Conservation (phyloP, 2,888 invertebrate genomes). For the Nephrotoma flavescens region DNA sequence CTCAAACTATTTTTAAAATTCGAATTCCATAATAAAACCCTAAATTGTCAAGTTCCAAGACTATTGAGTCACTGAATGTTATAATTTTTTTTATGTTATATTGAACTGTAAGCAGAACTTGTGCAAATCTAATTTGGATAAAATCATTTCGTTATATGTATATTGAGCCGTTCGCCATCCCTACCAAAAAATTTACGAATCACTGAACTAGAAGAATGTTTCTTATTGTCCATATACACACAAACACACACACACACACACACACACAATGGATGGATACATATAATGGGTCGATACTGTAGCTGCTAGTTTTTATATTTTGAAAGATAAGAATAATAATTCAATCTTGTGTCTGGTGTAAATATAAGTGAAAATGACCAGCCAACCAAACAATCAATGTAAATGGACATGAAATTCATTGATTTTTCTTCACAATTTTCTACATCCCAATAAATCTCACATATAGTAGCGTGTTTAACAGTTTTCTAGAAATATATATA, state of each 20-base stretch:
- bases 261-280: neutral
- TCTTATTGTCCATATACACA: neutral
- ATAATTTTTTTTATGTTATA: too few species aligned
- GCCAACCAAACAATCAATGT: neutral
- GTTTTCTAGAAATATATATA: neutral
- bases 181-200: neutral
- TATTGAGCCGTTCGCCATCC: too few species aligned
- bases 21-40: too few species aligned
- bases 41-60: too few species aligned
- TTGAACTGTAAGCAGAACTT: too few species aligned
- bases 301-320: neutral
- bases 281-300: neutral
- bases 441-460: neutral
- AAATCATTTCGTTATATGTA: too few species aligned
- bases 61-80: too few species aligned
- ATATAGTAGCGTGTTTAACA: neutral
- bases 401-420: neutral
- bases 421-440: neutral
- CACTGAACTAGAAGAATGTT: neutral
- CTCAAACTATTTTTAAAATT: too few species aligned
- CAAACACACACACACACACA: neutral
- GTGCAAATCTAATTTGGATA: too few species aligned
- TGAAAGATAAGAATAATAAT: neutral
- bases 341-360: neutral
- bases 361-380: neutral